Percentiles rank a stretch among this genome's conserved stretches.
Conservation (phyloP, 2,113 vertebrate genomes). For the Lasiurus cinereus region DNA sequence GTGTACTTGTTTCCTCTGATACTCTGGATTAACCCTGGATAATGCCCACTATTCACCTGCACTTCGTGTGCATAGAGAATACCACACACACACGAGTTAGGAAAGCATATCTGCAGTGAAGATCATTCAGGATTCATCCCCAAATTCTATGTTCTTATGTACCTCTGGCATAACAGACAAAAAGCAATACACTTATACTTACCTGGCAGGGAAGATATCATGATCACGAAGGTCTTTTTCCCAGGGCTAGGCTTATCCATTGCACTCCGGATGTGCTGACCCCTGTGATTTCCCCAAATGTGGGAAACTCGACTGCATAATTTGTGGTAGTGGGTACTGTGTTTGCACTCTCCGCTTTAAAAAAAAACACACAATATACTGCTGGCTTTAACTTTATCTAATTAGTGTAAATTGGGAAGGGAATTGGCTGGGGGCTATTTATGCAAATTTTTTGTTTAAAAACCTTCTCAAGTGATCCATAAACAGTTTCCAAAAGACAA, state of each 20-base stretch:
- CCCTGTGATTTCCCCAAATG: too few species aligned
- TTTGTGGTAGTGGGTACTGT: too few species aligned
- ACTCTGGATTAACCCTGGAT: slow-evolving; percentile 1
- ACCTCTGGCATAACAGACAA: slow-evolving; percentile 28
- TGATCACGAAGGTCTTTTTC: too few species aligned
- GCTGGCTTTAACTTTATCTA: slow-evolving; percentile 24
- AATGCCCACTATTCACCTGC: not conserved
- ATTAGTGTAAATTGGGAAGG: slow-evolving; percentile 18
- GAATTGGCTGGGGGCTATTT: not conserved
- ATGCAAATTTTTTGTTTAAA: slow-evolving; percentile 32
- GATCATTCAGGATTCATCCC: not conserved
- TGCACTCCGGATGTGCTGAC: too few species aligned
- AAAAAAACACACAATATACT: not conserved
- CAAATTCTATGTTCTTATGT: not conserved
- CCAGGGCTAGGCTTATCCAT: too few species aligned
- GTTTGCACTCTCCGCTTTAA: too few species aligned
- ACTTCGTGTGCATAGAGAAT: not conserved
- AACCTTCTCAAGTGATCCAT: slow-evolving; percentile 26
- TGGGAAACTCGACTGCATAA: too few species aligned
- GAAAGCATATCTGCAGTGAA: slow-evolving; percentile 15
- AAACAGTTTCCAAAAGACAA: not conserved
- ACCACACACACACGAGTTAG: not conserved
- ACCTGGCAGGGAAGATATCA: too few species aligned
- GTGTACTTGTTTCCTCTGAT: not conserved
- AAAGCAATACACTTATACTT: not conserved